Evolutionary conservation across 2,888 invertebrate genomes (phyloP), one percentile per base, ranked within the genome.

Genomic region (Deilephila elpenor): DNA sequence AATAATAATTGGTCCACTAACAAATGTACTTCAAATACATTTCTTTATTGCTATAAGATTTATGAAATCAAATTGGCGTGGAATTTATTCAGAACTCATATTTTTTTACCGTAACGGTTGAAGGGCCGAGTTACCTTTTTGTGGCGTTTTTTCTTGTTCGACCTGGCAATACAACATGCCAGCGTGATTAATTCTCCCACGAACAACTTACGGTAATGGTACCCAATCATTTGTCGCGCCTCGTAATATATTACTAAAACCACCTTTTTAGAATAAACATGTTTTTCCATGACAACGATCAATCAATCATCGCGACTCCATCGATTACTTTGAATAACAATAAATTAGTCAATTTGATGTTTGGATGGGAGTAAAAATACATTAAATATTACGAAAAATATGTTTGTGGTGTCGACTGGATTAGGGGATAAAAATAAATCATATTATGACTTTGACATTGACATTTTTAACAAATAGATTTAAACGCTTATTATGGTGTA

Each of bases 281-380:
- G 51, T 67, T 64, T 20, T 64, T 51, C 25, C 8, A 8, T 64
- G n/a, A 34, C 11, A 14, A 25, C 44, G 44, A 19, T 67, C 20
- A 44, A 67, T 67, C 44, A 67, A 51, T 67, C 67, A 51, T 67
- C 67, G 6, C 25, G 14, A 67, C 20, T 20, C 44, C 51, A 67
- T 67, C 67, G 44, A 51, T 67, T 67, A 67, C 51, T 51, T 67
- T 25, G 25, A 17, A 51, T 67, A 51, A 51, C 20, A 67, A 67
- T 51, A 25, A 67, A 67, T 67, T 51, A 17, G 44, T 44, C 37
- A 44, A 5, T 34, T 8, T 37, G 5, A 25, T 25, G 51, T 51
- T 67, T 67, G 51, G 25, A 67, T 3, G 37, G 6, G 44, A 25
- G 3, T 14, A n/a, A 67, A 67, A 64, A 51, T 19, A 20, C 7